Conservation (phyloP, 2,113 vertebrate genomes). For the Nematolebias whitei region DNA sequence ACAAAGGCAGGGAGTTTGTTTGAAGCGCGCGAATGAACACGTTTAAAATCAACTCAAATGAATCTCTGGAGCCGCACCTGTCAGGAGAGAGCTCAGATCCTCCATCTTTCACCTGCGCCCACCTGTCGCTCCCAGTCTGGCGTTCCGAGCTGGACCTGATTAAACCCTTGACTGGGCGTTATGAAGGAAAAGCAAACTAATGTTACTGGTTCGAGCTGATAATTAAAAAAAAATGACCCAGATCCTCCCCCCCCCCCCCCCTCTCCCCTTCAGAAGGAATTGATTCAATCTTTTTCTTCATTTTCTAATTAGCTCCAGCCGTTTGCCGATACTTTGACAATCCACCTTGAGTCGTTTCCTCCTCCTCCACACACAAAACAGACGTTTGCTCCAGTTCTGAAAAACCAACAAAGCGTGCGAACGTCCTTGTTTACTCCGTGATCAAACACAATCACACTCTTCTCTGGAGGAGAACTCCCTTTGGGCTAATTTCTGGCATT, state of each 20-base stretch:
- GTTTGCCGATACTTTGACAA: slow-evolving; percentile 73
- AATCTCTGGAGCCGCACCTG: slow-evolving; percentile 65
- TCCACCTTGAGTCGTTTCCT: slow-evolving; percentile 77
- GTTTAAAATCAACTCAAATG: too few relatives aligned
- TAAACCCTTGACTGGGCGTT: slow-evolving; percentile 40
- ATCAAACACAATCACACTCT: slow-evolving; percentile 78
- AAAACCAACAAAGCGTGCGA: slow-evolving; percentile 74
- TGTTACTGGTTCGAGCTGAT: slow-evolving; percentile 53
- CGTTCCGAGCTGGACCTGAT: not conserved
- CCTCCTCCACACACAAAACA: slow-evolving; percentile 60
- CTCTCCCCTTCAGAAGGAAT: slow-evolving; percentile 56
- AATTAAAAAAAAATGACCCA: slow-evolving; percentile 50
- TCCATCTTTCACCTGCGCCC: slow-evolving; percentile 43
- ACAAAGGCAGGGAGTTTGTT: slow-evolving; percentile 69
- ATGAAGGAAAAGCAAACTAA: slow-evolving; percentile 40
- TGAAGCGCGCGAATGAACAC: slow-evolving; percentile 71
- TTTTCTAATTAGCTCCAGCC: slow-evolving; percentile 71
- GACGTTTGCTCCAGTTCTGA: slow-evolving; percentile 69
- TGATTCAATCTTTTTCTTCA: slow-evolving; percentile 66
- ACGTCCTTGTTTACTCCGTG: slow-evolving; percentile 78
- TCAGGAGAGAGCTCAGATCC: slow-evolving; percentile 46
- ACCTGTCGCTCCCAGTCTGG: slow-evolving; percentile 18
- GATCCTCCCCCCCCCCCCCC: too few relatives aligned
- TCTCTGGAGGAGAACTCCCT: slow-evolving; percentile 68
- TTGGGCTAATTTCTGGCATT: slow-evolving; percentile 70